Evolutionary conservation across 2,888 invertebrate genomes (phyloP), one percentile per base, ranked within the genome.

Genomic region (Seira sanloemensis): DNA sequence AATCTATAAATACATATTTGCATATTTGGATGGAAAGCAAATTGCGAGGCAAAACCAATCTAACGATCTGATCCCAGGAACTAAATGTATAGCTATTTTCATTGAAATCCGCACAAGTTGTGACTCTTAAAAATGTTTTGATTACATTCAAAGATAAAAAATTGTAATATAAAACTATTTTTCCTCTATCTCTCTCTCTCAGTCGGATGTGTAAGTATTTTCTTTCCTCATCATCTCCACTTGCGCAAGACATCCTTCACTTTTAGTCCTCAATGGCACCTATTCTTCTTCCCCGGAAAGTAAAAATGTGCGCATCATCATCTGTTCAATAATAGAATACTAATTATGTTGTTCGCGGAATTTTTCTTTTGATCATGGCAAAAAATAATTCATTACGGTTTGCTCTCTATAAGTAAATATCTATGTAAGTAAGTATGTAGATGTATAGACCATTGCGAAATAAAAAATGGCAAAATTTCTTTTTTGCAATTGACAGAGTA

Each of bases 281-380:
- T 37, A 50, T 16, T 50, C 12, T 50, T 50, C 50, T 50, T 12
- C 50, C n/a, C 50, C 50, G 50, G 50, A 50, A 50, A n/a, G n/a
- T n/a, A n/a, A 50, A 50, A 50, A 50, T 12, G 5, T 50, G 50
- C 12, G 12, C 50, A 50, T 50, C 50, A 50, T 50, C 50, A 50
- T 50, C 50, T 50, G 74, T 74, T 80, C 80, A 80, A 80, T 80
- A 80, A 80, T 80, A 80, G 80, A 80, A 80, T 80, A 75, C 80
- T 80, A 80, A 80, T 80, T 80, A 80, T 75, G 74, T 80, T 24
- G 46, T 58, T 58, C 78, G 25, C 26, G 50, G 54, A 67, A 80
- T 80, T 80, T 73, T 69, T 69, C 73, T 79, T 71, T 19, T n/a
- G 27, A 67, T 79, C 73, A 18, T 68, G n/a, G 68, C 27, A 25